Base-by-base conservation (phyloP, 2,888 invertebrate genomes). In the Pseudolycoriella hygida region DNA sequence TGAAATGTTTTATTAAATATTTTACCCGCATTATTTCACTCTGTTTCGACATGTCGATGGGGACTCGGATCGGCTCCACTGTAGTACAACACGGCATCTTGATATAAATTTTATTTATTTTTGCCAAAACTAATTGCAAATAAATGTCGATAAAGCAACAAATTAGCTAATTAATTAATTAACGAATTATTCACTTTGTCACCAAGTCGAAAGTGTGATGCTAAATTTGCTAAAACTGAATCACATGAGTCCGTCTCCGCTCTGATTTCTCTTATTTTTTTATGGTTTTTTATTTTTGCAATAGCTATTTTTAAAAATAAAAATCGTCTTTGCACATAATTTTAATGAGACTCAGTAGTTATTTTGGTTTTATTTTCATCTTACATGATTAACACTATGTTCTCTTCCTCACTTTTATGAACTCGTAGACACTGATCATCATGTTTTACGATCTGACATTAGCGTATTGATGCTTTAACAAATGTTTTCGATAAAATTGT, bases 21-120 rank as follows among this genome's bases (percentile, higher is more conserved):
- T n/a, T 76, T 69, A 86, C 86, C 77, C 80, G 84, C 52, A 84
- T 67, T 50, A 75, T 65, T 56, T 86, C 85, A 50, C 88, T 86
- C 58, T 82, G 81, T 55, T 77, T 78, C 57, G 60, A 72, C 53
- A 83, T 67, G 62, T 78, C 81, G 60, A 88, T 79, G 50, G 88
- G 87, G 51, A 79, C 72, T 56, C 79, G 73, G 54, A 88, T 75
- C 47, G 81, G 79, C 54, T 76, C 69, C 49, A 75, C 76, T 63
- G 81, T 80, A 62, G 79, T 77, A 63, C 78, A 78, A 62, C 75
- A 76, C 55, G 73, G 67, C 76, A 75, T 75, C 54, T 49, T 61
- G 15, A 15, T n/a, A 17, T 39, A 15, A 3, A 10, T 37, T 14
- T 39, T 17, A 11, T 14, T 39, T 39, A 11, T 39, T 39, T 39